These are phyloP conservation scores for Lampris incognitus DNA, from an alignment of 2,113 vertebrate species.

Conservation along the genomic window DNA sequence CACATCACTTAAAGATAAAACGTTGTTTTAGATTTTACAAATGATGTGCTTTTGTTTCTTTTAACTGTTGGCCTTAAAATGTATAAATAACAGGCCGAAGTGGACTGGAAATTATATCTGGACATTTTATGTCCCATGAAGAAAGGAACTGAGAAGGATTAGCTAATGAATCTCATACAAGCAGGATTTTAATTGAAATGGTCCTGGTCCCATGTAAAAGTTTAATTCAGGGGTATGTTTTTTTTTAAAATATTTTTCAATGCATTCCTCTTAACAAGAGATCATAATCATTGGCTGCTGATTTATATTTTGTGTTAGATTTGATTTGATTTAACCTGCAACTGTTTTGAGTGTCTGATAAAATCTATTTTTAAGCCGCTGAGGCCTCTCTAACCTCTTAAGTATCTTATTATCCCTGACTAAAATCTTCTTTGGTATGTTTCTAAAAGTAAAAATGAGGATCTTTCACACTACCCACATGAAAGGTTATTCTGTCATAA, in stretches of 20 bases:
- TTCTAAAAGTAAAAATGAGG: conserved; percentile 30
- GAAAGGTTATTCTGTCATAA: conserved; percentile 40
- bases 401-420: conserved; percentile 44
- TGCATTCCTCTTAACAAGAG: conserved; percentile 4
- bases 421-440: conserved; percentile 61
- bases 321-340: conserved; percentile 15
- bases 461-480: too few species aligned
- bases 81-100: too few species aligned
- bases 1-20: neutral
- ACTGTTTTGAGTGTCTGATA: conserved; percentile 26
- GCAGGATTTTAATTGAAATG: too few species aligned
- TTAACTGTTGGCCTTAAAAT: too few species aligned
- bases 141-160: too few species aligned
- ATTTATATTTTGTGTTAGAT: neutral
- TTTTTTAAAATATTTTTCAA: too few species aligned
- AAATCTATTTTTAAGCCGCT: conserved; percentile 44
- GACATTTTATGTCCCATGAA: too few species aligned
- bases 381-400: conserved; percentile 39
- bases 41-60: too few species aligned
- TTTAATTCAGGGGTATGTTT: too few species aligned
- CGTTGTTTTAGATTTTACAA: neutral
- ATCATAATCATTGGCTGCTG: neutral
- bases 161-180: too few species aligned
- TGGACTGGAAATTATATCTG: too few species aligned
- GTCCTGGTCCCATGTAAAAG: too few species aligned